Percentiles rank a stretch among this genome's conserved stretches.
phyloP scores from a whole-genome alignment of 2,113 vertebrate genomes.

The Xiphophorus maculatus region DNA sequence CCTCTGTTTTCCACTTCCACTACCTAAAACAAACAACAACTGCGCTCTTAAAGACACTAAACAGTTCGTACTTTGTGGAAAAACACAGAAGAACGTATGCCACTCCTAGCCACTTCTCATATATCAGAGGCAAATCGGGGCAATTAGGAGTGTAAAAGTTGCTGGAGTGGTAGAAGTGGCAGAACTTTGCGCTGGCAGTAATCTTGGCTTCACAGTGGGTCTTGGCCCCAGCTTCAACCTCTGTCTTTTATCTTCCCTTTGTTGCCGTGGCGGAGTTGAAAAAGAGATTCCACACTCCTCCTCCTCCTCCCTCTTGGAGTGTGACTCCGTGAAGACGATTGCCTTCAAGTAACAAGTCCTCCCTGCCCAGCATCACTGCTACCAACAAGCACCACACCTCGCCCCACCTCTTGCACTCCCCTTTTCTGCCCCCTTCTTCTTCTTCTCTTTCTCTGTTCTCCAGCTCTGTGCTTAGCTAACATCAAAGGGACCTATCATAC shows the following conservation, averaged over 20 bases:
- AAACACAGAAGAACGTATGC: background rate
- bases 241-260: constrained; percentile 94
- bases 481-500: constrained; percentile 98
- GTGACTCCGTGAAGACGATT: constrained; percentile 92
- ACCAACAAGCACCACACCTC: constrained; percentile 76
- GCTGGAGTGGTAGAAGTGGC: constrained; percentile 61
- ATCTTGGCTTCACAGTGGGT: constrained; percentile 91
- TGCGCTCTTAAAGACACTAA: too few species aligned
- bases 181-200: constrained; percentile 74
- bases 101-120: constrained; percentile 19
- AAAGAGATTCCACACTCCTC: constrained; percentile 80
- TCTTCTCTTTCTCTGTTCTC: constrained; percentile 86
- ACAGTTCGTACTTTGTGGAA: background rate
- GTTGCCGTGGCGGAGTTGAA: constrained; percentile 85
- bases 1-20: too few species aligned
- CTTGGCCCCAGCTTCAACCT: constrained; percentile 89
- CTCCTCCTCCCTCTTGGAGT: constrained; percentile 83
- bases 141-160: constrained; percentile 68
- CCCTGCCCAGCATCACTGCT: constrained; percentile 78
- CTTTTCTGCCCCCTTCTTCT: constrained; percentile 61
- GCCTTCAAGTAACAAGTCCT: constrained; percentile 89
- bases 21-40: too few species aligned
- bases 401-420: constrained; percentile 78
- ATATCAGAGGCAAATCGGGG: constrained; percentile 50
- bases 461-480: constrained; percentile 94